Evolutionary conservation across 2,797 vertebrate species (phyloP).

Genomic region (Protosalanx chinensis): DNA sequence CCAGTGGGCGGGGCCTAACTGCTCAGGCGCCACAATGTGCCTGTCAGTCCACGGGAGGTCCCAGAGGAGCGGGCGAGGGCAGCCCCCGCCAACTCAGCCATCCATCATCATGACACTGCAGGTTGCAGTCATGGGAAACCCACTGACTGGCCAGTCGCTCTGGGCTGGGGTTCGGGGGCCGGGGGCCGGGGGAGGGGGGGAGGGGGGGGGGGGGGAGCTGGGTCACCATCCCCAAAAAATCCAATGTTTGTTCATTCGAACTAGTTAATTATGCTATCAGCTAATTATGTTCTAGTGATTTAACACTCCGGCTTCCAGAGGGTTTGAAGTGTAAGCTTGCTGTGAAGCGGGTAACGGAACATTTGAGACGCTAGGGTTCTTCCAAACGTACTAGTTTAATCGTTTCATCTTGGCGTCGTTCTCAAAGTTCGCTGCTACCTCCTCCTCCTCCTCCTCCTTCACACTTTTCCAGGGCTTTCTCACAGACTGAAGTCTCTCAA

Average conservation of each 20-base stretch:
- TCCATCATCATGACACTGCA: slow-evolving; percentile 75
- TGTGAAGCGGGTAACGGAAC: neutral
- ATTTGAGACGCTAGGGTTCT: slow-evolving; percentile 54
- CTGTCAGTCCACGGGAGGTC: slow-evolving; percentile 71
- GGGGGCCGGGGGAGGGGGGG: slow-evolving; percentile 35
- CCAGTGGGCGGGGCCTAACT: slow-evolving; percentile 53
- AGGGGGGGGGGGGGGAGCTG: slow-evolving; percentile 38
- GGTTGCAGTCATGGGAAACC: slow-evolving; percentile 70
- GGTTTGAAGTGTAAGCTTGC: no score
- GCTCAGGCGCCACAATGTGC: slow-evolving; percentile 67
- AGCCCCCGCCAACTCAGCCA: slow-evolving; percentile 71
- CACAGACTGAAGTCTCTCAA: neutral
- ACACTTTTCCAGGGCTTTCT: slow-evolving; percentile 2
- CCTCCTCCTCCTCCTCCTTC: neutral
- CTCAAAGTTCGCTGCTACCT: slow-evolving; percentile 33
- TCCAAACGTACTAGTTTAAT: slow-evolving; percentile 59
- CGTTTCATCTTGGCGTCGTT: slow-evolving; percentile 45
- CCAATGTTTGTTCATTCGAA: slow-evolving; percentile 75
- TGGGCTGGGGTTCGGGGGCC: slow-evolving; percentile 36
- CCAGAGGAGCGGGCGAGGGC: slow-evolving; percentile 68
- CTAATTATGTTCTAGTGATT: slow-evolving; percentile 69
- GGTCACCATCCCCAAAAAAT: slow-evolving; percentile 64
- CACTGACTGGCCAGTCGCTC: slow-evolving; percentile 63
- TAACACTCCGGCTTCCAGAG: slow-evolving; percentile 64
- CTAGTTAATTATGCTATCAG: slow-evolving; percentile 68